Percentiles rank a stretch among this genome's conserved stretches.
phyloP scores from a whole-genome alignment of 2,797 vertebrate species.

The Squalus acanthias region DNA sequence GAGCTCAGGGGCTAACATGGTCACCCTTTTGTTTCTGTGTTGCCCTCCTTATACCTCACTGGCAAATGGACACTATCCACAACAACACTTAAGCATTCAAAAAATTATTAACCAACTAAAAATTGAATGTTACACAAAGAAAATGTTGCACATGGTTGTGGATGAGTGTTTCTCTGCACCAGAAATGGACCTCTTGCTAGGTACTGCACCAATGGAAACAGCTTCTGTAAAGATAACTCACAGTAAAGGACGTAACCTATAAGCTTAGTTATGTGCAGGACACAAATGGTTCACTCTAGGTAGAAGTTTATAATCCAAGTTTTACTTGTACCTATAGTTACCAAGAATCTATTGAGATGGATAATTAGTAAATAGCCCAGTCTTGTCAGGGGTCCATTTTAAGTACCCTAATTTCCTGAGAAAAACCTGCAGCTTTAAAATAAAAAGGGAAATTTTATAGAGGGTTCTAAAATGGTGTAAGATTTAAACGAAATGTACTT shows the following conservation, averaged over 20 bases:
- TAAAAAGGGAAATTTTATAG: neutral
- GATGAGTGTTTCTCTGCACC: conserved; percentile 17
- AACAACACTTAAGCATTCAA: conserved; percentile 20
- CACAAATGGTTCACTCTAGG: conserved; percentile 1
- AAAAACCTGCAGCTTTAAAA: conserved; percentile 24
- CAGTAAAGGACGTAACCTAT: neutral
- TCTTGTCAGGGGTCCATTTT: conserved; percentile 17
- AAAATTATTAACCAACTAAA: conserved; percentile 27
- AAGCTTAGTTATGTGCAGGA: neutral
- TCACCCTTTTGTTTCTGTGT: neutral
- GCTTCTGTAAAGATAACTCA: neutral
- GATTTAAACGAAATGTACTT: conserved; percentile 14
- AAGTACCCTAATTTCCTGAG: conserved; percentile 37
- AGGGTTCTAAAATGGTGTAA: neutral
- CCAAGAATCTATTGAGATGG: conserved; percentile 17
- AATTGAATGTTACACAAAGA: conserved; percentile 20
- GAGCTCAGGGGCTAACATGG: neutral
- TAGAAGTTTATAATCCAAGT: neutral
- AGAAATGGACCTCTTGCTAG: neutral
- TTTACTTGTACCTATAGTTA: neutral
- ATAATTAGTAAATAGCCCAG: conserved; percentile 2
- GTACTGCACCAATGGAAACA: neutral
- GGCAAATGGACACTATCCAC: conserved; percentile 34
- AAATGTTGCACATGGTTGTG: conserved; percentile 15
- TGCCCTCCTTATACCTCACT: neutral